phyloP scores from a whole-genome alignment of 35 echinoderm and acorn worm genomes.

The Antedon bifida region DNA sequence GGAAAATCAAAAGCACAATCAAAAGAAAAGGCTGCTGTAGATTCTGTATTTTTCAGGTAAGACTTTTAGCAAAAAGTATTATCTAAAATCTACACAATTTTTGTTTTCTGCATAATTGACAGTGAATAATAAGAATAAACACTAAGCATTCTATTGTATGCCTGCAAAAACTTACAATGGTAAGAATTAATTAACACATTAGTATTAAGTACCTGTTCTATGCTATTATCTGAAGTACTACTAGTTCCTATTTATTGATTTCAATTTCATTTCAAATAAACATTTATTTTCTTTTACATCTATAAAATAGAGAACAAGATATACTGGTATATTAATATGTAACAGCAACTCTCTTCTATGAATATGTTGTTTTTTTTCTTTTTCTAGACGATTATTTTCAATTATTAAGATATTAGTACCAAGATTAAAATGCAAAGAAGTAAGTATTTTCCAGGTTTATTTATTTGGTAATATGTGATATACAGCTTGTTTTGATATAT shows the following conservation, averaged over 20 bases:
- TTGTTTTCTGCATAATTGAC: background rate
- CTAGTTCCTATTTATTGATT: too few relatives aligned
- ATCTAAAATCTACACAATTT: background rate
- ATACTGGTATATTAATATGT: slow-evolving; percentile 1
- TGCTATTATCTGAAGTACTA: too few relatives aligned
- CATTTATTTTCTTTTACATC: too few relatives aligned
- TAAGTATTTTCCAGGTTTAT: slow-evolving; percentile 8
- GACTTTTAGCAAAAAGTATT: background rate
- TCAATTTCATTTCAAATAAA: too few relatives aligned
- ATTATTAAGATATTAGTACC: slow-evolving; percentile 45
- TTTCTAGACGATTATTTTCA: slow-evolving; percentile 26
- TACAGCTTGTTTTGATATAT: background rate
- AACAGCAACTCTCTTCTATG: too few relatives aligned
- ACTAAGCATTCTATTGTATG: too few relatives aligned
- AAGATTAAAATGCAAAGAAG: slow-evolving; percentile 42
- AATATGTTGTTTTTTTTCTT: background rate
- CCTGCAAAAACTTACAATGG: too few relatives aligned
- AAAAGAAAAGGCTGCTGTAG: slow-evolving; percentile 55
- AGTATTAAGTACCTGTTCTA: too few relatives aligned
- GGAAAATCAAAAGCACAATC: background rate
- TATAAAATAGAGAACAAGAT: background rate
- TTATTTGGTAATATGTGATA: background rate
- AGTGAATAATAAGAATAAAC: too few relatives aligned
- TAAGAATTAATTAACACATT: too few relatives aligned
- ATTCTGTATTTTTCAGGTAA: slow-evolving; percentile 63